Evolutionary conservation across 2,797 vertebrate species (phyloP).

Genomic region (Steatocranus sp.): DNA sequence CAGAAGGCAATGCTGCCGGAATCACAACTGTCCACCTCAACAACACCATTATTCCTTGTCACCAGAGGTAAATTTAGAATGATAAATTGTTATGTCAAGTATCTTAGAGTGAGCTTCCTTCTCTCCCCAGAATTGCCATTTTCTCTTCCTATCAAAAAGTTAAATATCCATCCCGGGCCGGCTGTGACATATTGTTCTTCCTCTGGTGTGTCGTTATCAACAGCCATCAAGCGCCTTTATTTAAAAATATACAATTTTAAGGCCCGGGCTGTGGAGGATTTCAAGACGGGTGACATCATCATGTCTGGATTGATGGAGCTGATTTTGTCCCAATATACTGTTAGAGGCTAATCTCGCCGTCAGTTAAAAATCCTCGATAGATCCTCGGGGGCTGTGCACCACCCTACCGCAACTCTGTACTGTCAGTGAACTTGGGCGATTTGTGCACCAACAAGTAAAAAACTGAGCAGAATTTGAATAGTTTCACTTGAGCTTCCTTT

Average conservation of each 20-base stretch:
- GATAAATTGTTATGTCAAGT: slow-evolving; percentile 64
- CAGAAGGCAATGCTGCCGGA: slow-evolving; percentile 22
- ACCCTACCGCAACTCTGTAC: background rate
- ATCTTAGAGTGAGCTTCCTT: slow-evolving; percentile 30
- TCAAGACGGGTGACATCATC: slow-evolving; percentile 16
- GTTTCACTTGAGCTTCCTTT: slow-evolving; percentile 14
- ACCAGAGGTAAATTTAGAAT: slow-evolving; percentile 62
- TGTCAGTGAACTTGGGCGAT: background rate
- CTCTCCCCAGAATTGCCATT: slow-evolving; percentile 27
- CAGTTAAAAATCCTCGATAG: slow-evolving; percentile 16
- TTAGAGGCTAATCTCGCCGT: slow-evolving; percentile 29
- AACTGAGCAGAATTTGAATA: slow-evolving; percentile 2
- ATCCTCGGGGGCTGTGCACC: background rate
- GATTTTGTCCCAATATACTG: slow-evolving; percentile 31
- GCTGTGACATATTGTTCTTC: slow-evolving; percentile 56
- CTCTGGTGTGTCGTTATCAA: slow-evolving; percentile 23
- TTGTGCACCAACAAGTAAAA: background rate
- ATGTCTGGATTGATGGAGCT: slow-evolving; percentile 19
- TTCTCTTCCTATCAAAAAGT: slow-evolving; percentile 44
- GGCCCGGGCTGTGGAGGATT: background rate
- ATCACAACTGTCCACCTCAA: slow-evolving; percentile 65
- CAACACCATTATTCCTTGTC: slow-evolving; percentile 64
- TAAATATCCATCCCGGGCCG: slow-evolving; percentile 38
- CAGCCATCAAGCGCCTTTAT: slow-evolving; percentile 19
- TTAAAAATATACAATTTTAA: slow-evolving; percentile 32